A percentile compares a stretch with the other conserved stretches of the same genome.
phyloP scores from a whole-genome alignment of 2,113 vertebrate genomes.

The Antechinus flavipes region DNA sequence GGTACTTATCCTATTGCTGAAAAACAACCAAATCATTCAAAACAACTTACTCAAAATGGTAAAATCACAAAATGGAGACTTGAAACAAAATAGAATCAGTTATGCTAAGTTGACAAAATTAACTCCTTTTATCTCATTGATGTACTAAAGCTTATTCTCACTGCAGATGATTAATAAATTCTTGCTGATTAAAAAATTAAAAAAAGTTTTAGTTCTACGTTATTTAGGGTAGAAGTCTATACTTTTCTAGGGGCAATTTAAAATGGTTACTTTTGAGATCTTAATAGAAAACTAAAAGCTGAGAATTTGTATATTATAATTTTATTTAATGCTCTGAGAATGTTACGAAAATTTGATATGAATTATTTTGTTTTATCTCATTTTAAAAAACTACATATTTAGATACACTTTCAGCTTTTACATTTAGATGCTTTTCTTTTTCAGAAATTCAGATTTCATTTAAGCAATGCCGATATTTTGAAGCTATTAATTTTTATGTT shows the following conservation, averaged over 20 bases:
- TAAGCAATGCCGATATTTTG: not conserved
- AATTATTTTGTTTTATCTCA: not conserved
- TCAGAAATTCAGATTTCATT: not conserved
- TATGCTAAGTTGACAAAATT: too few relatives aligned
- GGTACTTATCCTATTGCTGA: too few relatives aligned
- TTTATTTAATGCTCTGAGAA: not conserved
- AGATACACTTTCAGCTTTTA: not conserved
- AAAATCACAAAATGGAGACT: too few relatives aligned
- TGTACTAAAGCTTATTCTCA: too few relatives aligned
- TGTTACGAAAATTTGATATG: not conserved
- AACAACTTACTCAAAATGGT: too few relatives aligned
- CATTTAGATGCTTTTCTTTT: not conserved
- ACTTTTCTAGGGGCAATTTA: not conserved
- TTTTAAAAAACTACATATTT: not conserved
- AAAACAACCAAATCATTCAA: too few relatives aligned
- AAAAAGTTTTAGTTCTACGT: not conserved
- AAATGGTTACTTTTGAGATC: too few relatives aligned
- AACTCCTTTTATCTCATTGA: too few relatives aligned
- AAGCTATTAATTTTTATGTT: not conserved
- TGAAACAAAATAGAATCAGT: too few relatives aligned
- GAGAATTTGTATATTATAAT: not conserved
- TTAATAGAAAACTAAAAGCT: not conserved
- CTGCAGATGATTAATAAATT: too few relatives aligned
- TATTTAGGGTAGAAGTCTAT: not conserved
- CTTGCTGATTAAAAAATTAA: not conserved